These are phyloP conservation scores for Indicator maculatus DNA, from an alignment of 2,113 vertebrate species.

Conservation along the genomic window DNA sequence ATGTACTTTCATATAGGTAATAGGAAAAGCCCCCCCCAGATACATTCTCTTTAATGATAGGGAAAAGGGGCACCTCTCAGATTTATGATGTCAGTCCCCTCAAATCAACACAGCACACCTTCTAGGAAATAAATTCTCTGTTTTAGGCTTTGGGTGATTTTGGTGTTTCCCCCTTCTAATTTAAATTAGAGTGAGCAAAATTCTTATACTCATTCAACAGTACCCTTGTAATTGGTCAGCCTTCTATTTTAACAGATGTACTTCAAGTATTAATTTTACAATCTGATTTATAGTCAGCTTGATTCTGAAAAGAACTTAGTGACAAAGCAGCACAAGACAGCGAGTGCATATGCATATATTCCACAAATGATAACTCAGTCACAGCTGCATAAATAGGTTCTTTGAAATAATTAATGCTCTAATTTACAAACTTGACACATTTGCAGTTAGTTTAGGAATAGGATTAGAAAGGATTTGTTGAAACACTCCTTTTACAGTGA, in stretches of 20 bases:
- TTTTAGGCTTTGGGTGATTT: background rate
- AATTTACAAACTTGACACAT: conserved; percentile 1
- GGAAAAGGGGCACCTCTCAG: background rate
- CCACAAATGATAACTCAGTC: background rate
- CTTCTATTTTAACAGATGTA: background rate
- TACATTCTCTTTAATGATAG: background rate
- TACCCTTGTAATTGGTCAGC: background rate
- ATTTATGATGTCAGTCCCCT: background rate
- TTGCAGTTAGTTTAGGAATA: background rate
- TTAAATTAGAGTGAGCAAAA: background rate
- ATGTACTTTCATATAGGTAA: background rate
- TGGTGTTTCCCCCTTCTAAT: background rate
- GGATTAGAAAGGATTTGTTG: background rate
- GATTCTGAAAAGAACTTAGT: background rate
- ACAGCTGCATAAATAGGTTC: background rate
- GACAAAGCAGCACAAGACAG: background rate
- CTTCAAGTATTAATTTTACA: background rate
- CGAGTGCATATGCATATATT: background rate
- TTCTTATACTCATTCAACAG: background rate
- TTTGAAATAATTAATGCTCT: conserved; percentile 13
- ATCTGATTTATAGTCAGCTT: background rate
- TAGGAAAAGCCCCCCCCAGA: background rate
- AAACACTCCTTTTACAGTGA: background rate
- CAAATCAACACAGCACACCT: background rate
- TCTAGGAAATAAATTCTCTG: background rate